These are phyloP conservation scores for Marisa cornuarietis DNA, from an alignment of 1,140 invertebrate genomes.

Conservation along the genomic window DNA sequence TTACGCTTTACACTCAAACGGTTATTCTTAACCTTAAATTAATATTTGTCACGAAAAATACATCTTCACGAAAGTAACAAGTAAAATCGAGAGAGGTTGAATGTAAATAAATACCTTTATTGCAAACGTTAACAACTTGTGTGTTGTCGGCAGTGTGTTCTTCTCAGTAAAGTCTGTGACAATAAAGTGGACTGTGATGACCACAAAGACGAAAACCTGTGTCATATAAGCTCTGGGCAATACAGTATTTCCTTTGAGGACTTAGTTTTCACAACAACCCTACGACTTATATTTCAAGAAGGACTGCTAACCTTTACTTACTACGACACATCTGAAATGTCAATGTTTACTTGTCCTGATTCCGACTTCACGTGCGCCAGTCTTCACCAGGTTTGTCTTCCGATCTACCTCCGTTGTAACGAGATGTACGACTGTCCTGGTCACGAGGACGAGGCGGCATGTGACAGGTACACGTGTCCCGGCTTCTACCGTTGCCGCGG, in stretches of 20 bases:
- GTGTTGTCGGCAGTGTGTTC: background rate
- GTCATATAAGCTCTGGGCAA: background rate
- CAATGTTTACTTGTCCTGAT: background rate
- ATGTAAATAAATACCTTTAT: background rate
- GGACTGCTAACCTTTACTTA: background rate
- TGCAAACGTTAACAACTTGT: background rate
- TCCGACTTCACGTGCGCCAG: conserved; percentile 10
- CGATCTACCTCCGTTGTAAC: conserved; percentile 11
- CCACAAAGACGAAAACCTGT: background rate
- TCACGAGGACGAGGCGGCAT: conserved; percentile 12
- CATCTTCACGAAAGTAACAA: background rate
- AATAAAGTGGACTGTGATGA: background rate
- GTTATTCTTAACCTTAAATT: background rate
- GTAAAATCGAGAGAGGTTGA: background rate
- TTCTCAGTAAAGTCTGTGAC: background rate
- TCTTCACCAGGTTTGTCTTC: conserved; percentile 4
- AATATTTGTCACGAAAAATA: background rate
- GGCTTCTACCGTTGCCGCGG: conserved; percentile 1
- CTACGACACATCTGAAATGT: background rate
- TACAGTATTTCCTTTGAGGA: background rate
- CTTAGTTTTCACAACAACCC: too few relatives aligned
- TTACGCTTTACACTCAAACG: too few relatives aligned
- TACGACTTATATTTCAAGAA: background rate
- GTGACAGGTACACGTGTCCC: conserved; percentile 12
- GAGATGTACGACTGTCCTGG: conserved; percentile 13